Percentiles rank a stretch among this genome's conserved stretches.
Conservation (phyloP, 1,140 invertebrate genomes). For the Lordiphosa mommai region DNA sequence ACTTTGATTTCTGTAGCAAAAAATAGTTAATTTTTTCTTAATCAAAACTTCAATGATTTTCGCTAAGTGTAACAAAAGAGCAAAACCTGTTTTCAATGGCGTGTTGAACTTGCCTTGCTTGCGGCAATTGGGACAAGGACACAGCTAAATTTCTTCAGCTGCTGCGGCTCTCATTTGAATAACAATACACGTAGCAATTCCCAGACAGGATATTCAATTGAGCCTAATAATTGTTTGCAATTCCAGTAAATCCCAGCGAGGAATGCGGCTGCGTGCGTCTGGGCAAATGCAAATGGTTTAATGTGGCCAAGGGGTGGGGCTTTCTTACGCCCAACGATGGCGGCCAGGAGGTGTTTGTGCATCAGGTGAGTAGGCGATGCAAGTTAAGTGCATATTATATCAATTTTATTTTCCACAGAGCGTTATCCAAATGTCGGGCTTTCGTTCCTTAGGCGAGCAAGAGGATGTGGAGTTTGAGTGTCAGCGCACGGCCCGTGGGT, state of each 20-base stretch:
- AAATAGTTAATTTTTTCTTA: no score
- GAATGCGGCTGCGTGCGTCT: conserved; percentile 82
- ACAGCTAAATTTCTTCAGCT: conserved; percentile 41
- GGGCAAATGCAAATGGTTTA: conserved; percentile 95
- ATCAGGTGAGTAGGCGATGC: conserved; percentile 85
- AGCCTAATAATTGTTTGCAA: not conserved
- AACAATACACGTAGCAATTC: conserved; percentile 42
- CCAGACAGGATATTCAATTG: conserved; percentile 48
- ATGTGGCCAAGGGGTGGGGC: conserved; percentile 95
- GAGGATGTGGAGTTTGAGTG: conserved; percentile 93
- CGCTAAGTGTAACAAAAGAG: conserved; percentile 37
- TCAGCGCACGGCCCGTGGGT: conserved; percentile 89
- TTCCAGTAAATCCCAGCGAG: conserved; percentile 31
- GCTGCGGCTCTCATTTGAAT: conserved; percentile 59
- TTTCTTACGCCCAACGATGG: conserved; percentile 94
- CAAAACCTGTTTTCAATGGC: conserved; percentile 59
- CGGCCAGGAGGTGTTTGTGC: conserved; percentile 93
- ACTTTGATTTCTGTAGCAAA: no score
- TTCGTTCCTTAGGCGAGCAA: conserved; percentile 91
- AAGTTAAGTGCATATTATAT: not conserved
- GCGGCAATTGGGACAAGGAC: conserved; percentile 71
- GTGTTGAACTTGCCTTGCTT: conserved; percentile 51
- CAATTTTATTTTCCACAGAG: conserved; percentile 82
- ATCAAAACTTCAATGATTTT: conserved; percentile 4
- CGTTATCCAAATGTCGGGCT: conserved; percentile 92